Percentiles rank a stretch among this genome's conserved stretches.
phyloP scores from a whole-genome alignment of 2,888 invertebrate genomes.

The Esperia sulphurella region DNA sequence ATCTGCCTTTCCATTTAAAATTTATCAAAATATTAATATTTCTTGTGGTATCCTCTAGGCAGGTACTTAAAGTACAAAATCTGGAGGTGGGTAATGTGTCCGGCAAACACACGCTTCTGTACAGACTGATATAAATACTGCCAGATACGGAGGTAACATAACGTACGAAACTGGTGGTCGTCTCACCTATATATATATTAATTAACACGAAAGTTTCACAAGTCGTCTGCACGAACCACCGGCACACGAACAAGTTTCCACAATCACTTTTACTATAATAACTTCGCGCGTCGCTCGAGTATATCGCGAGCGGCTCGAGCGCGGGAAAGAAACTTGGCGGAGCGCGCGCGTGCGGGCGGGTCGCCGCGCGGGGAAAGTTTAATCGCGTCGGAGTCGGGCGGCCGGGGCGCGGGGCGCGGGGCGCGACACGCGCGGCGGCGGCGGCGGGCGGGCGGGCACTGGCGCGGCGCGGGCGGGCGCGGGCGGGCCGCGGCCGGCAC shows the following conservation, averaged over 20 bases:
- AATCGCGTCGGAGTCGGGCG: slow-evolving; percentile 51
- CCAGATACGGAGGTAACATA: too few relatives aligned
- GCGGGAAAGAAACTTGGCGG: too few relatives aligned
- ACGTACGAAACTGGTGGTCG: too few relatives aligned
- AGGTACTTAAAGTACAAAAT: too few relatives aligned
- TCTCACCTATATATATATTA: not conserved
- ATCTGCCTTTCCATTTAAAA: too few relatives aligned
- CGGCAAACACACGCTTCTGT: too few relatives aligned
- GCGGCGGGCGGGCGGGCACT: slow-evolving; percentile 5
- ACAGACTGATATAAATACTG: too few relatives aligned
- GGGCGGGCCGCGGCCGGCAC: slow-evolving; percentile 88
- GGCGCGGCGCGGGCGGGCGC: slow-evolving; percentile 79
- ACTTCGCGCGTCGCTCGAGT: not conserved
- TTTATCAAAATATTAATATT: too few relatives aligned
- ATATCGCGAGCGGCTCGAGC: not conserved
- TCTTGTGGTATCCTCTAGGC: too few relatives aligned
- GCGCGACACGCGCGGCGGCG: slow-evolving; percentile 77
- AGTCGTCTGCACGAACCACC: not conserved
- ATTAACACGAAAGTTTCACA: not conserved
- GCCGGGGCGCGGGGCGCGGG: slow-evolving; percentile 83
- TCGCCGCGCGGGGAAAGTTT: slow-evolving; percentile 33
- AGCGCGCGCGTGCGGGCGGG: too few relatives aligned
- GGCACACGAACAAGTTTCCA: not conserved
- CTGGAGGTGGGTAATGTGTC: too few relatives aligned
- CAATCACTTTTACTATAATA: too few relatives aligned